Percentiles rank a stretch among this genome's conserved stretches.
Evolutionary conservation across 1,140 invertebrate genomes (phyloP).

Genomic region (Venustaconcha ellipsiformis): DNA sequence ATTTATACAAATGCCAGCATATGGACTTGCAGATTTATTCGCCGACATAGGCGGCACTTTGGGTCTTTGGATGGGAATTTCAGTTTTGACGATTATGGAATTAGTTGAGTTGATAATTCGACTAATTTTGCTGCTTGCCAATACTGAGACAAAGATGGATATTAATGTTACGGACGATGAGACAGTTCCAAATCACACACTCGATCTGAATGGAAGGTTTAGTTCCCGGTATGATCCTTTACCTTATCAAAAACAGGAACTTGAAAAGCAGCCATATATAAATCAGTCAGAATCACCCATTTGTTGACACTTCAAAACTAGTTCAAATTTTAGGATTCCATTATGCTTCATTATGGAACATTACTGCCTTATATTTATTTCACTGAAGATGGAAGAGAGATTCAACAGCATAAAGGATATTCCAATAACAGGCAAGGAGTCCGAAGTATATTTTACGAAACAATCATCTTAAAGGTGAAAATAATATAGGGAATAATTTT

Average conservation of each 20-base stretch:
- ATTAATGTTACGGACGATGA: conserved; percentile 3
- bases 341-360: no score
- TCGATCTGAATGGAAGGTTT: conserved; percentile 10
- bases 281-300: conserved; percentile 25
- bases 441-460: no score
- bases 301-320: not conserved
- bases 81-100: conserved; percentile 64
- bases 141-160: conserved; percentile 47
- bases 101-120: conserved; percentile 57
- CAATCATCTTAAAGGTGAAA: no score
- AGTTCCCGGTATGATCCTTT: conserved; percentile 24
- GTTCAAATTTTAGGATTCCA: no score
- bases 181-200: conserved; percentile 10
- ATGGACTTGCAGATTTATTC: conserved; percentile 61
- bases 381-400: no score
- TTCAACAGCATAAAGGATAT: no score
- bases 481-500: no score
- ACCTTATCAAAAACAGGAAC: conserved; percentile 20
- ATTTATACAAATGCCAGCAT: conserved; percentile 60
- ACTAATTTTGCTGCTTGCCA: conserved; percentile 54
- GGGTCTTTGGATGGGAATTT: conserved; percentile 66
- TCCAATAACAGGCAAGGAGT: no score
- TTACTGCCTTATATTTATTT: no score
- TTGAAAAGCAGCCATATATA: conserved; percentile 3
- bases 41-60: conserved; percentile 64